phyloP scores from a whole-genome alignment of 2,113 vertebrate genomes.

The Gadus chalcogrammus region DNA sequence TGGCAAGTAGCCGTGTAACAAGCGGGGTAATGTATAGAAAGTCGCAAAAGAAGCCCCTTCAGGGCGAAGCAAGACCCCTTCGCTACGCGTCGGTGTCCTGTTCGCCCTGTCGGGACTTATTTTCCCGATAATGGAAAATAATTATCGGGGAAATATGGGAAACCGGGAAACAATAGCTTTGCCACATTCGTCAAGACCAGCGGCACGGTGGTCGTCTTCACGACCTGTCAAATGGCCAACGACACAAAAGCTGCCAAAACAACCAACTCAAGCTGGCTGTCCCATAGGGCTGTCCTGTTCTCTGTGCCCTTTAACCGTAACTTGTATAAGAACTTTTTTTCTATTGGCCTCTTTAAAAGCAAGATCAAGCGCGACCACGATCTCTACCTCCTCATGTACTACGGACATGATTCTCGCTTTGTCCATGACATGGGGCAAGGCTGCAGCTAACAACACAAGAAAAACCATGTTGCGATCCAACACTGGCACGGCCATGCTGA shows the following conservation, averaged over 20 bases:
- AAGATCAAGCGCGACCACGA: constrained; percentile 34
- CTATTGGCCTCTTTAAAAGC: constrained; percentile 39
- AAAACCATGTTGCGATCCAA: constrained; percentile 38
- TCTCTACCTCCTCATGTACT: constrained; percentile 55
- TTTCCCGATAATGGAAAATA: no score
- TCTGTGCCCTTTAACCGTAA: constrained; percentile 57
- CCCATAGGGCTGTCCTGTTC: constrained; percentile 59
- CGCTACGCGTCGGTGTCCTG: no score
- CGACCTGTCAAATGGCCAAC: constrained; percentile 40
- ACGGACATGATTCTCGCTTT: constrained; percentile 39
- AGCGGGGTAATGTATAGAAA: no score
- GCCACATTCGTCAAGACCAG: constrained; percentile 41
- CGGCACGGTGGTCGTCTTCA: constrained; percentile 48
- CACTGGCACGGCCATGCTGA: constrained; percentile 38
- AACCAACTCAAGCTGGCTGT: constrained; percentile 42
- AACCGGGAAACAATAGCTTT: no score
- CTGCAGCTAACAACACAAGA: constrained; percentile 36
- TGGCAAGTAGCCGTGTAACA: no score
- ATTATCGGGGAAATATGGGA: neutral
- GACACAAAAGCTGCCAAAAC: neutral
- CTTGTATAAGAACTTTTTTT: constrained; percentile 57
- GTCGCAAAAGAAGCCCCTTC: no score
- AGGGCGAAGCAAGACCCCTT: no score
- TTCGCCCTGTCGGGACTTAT: no score
- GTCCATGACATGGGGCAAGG: constrained; percentile 50